Conservation (phyloP, 2,797 vertebrate species). For the Sphenodon punctatus region DNA sequence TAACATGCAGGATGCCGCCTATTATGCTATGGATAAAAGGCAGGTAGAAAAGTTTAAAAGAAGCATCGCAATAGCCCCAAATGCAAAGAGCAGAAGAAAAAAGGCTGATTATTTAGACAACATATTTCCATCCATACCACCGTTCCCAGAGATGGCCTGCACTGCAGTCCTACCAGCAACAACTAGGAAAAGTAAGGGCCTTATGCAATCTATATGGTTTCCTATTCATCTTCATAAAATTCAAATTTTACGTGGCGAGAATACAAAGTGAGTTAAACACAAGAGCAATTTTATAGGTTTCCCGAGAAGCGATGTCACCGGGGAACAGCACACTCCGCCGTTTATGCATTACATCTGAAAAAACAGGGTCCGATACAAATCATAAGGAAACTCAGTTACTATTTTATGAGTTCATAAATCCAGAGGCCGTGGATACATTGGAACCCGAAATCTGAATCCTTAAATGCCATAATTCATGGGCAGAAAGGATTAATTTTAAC, state of each 20-base stretch:
- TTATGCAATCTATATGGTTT: slow-evolving; percentile 27
- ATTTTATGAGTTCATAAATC: slow-evolving; percentile 67
- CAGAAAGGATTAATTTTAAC: slow-evolving; percentile 53
- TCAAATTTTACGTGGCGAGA: slow-evolving; percentile 44
- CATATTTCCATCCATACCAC: not conserved
- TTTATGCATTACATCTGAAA: slow-evolving; percentile 43
- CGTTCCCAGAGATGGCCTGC: not conserved
- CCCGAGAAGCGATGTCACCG: slow-evolving; percentile 49
- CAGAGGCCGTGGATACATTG: slow-evolving; percentile 17
- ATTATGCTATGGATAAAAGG: not conserved
- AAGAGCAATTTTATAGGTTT: slow-evolving; percentile 58
- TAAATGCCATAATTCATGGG: slow-evolving; percentile 46
- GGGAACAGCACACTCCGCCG: slow-evolving; percentile 32
- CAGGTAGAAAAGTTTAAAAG: not conserved
- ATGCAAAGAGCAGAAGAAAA: slow-evolving; percentile 5
- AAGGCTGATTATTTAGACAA: not conserved
- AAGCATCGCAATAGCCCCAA: not conserved
- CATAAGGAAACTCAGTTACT: slow-evolving; percentile 55
- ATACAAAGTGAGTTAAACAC: slow-evolving; percentile 58
- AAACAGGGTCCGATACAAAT: slow-evolving; percentile 63
- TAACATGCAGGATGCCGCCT: not conserved
- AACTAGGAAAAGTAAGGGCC: not conserved
- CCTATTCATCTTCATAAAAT: slow-evolving; percentile 52
- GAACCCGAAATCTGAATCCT: slow-evolving; percentile 35
- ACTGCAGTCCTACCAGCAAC: not conserved